Evolutionary conservation across 2,113 vertebrate species (phyloP), one percentile per base, ranked within the genome.

Genomic region (Chascanopsetta lugubris): DNA sequence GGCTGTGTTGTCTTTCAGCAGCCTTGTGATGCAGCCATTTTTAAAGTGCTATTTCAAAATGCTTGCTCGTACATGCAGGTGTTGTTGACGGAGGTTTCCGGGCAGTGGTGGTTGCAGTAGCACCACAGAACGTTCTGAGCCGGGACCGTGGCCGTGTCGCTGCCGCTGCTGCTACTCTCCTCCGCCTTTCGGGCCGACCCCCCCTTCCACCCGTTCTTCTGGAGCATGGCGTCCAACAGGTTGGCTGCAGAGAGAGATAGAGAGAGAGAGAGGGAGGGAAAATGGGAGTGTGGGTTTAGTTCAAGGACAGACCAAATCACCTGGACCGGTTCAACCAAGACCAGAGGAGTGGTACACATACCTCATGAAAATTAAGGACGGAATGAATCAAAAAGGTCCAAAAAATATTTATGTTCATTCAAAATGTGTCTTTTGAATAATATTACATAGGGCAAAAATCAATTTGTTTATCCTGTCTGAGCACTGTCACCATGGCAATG

Each of bases 101-200:
- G 96, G 75, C 97, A 99, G 49, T 98, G 94, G 68, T 96, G 94
- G 84, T 95, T 93, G 90, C 97, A 99, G 82, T 96, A 93, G 67
- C 97, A 99, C 75, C 89, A 92, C 17, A 98, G 87, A 47, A 92
- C 81, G 89, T 93, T 94, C 75, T 92, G 92, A 0, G 91, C 83
- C 45, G 87, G 83, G 15, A 88, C 83, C 6, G 93, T 85, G 60
- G 88, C 91, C 0, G 91, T 85, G 48, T 87, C 92, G 64, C 93
- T 93, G 34, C 88, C 92, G 64, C 93, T 93, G 34, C 88, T 92
- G 64, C 93, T 93, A 25, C 91, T 82, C 18, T 94, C 93, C 72
- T 94, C 95, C 61, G 91, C 65, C 89, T 86, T 72, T 13, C 77
- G 87, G 72, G 94, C 94, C 61, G 91, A 82, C 18, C 81, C 91